phyloP scores from a whole-genome alignment of 2,888 invertebrate species.

The Limnephilus marmoratus region DNA sequence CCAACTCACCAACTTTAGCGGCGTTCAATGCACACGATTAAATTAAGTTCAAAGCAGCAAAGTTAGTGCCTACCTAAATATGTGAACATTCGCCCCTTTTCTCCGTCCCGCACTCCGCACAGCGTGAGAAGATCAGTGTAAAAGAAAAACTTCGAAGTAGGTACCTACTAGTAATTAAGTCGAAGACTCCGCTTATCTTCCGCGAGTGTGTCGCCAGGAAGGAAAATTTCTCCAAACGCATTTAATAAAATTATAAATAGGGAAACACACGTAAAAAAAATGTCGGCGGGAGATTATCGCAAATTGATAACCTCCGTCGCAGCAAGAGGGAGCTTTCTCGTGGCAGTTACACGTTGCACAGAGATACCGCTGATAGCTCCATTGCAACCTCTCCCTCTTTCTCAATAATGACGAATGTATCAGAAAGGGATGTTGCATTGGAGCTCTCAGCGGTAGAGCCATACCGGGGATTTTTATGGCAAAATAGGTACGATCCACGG shows the following conservation, averaged over 20 bases:
- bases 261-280: neutral
- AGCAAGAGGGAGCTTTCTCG: neutral
- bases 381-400: neutral
- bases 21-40: neutral
- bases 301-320: neutral
- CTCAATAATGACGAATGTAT: neutral
- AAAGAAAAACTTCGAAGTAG: neutral
- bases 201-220: neutral
- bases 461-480: neutral
- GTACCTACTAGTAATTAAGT: neutral
- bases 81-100: neutral
- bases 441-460: neutral
- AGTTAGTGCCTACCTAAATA: neutral
- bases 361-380: neutral
- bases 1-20: neutral
- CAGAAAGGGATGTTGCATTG: neutral
- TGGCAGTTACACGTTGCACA: neutral
- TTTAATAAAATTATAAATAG: neutral
- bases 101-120: neutral
- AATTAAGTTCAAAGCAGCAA: neutral
- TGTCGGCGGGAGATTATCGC: neutral
- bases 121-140: neutral
- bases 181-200: neutral
- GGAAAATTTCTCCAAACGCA: neutral
- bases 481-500: neutral